Conservation (phyloP, 2,113 vertebrate species). For the Coracopsis vasa region DNA sequence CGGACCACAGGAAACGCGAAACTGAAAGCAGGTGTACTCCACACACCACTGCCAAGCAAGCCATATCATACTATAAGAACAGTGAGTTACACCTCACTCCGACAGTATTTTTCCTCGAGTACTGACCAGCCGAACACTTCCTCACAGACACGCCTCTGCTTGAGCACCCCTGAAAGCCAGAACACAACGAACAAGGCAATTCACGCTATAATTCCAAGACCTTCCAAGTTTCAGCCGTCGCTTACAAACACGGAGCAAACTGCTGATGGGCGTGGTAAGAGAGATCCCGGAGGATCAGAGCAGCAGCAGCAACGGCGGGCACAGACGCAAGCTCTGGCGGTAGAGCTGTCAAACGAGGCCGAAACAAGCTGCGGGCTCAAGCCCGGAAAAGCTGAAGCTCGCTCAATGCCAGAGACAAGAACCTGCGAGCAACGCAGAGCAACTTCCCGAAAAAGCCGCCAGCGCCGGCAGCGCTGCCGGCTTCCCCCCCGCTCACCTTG, state of each 20-base stretch:
- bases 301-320: background rate
- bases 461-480: background rate
- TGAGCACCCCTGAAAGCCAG: background rate
- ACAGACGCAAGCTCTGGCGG: background rate
- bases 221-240: rapidly evolving
- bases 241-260: rapidly evolving
- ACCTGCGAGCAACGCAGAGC: background rate
- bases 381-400: rapidly evolving
- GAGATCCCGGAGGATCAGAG: no score
- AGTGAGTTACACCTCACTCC: rapidly evolving
- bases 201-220: rapidly evolving
- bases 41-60: rapidly evolving
- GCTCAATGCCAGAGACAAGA: no score
- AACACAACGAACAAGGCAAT: background rate
- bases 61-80: rapidly evolving
- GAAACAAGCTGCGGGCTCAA: no score
- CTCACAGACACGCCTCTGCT: rapidly evolving
- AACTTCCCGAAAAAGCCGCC: no score
- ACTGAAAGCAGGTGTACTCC: background rate
- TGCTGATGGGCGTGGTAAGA: rapidly evolving
- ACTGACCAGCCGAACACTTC: background rate
- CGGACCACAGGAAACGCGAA: rapidly evolving
- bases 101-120: rapidly evolving
- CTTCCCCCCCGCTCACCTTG: slow-evolving; percentile 79
- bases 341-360: background rate